Percentiles rank a stretch among this genome's conserved stretches.
Evolutionary conservation across 2,888 invertebrate genomes (phyloP).

Genomic region (Sabellastarte sp.): DNA sequence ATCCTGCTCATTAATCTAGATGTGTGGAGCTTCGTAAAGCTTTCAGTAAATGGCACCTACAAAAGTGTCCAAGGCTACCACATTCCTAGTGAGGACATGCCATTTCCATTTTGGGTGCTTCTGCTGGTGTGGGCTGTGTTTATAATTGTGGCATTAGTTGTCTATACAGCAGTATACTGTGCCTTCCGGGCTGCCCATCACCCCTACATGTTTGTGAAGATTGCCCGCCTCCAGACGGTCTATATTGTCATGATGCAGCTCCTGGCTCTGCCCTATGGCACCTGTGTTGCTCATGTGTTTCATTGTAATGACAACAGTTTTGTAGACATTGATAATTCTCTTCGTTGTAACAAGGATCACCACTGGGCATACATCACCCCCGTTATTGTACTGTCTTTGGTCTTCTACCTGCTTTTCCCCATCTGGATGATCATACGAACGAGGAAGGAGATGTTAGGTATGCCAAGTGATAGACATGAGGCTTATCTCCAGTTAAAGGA

Average conservation of each 20-base stretch:
- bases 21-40: slow-evolving; percentile 48
- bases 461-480: slow-evolving; percentile 43
- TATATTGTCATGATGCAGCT: slow-evolving; percentile 39
- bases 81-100: slow-evolving; percentile 36
- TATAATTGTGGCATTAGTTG: slow-evolving; percentile 25
- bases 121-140: slow-evolving; percentile 38
- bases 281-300: slow-evolving; percentile 37
- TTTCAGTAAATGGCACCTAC: slow-evolving; percentile 35
- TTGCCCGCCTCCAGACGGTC: slow-evolving; percentile 41
- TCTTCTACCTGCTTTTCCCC: slow-evolving; percentile 41
- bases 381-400: slow-evolving; percentile 28
- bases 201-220: slow-evolving; percentile 38
- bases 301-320: slow-evolving; percentile 38
- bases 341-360: slow-evolving; percentile 34
- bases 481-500: slow-evolving; percentile 50
- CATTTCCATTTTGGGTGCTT: slow-evolving; percentile 36
- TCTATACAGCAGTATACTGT: slow-evolving; percentile 33
- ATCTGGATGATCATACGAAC: slow-evolving; percentile 38
- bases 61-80: slow-evolving; percentile 38
- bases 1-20: slow-evolving; percentile 47
- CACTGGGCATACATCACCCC: slow-evolving; percentile 46
- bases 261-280: slow-evolving; percentile 44
- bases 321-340: slow-evolving; percentile 42
- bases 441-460: slow-evolving; percentile 29
- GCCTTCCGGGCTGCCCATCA: slow-evolving; percentile 33